These are phyloP conservation scores for Drosophila paramelanica DNA, from an alignment of 2,888 invertebrate genomes.

Conservation along the genomic window DNA sequence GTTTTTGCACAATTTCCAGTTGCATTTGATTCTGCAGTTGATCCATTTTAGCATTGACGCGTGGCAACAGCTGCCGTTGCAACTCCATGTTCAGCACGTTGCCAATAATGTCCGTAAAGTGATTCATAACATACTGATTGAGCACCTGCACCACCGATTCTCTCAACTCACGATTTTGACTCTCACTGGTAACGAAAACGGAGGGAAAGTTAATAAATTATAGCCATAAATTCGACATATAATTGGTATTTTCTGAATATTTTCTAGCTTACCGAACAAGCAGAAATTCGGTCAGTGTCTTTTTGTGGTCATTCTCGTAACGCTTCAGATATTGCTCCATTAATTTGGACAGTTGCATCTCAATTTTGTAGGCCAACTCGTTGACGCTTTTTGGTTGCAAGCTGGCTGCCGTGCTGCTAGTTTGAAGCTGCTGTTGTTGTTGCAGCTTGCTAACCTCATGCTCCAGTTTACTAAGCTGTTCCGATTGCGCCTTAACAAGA, in stretches of 20 bases:
- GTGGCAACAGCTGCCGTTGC: conserved; percentile 86
- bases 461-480: conserved; percentile 86
- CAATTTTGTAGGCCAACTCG: conserved; percentile 83
- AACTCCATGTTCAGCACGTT: conserved; percentile 87
- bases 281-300: conserved; percentile 82
- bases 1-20: conserved; percentile 90
- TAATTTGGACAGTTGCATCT: conserved; percentile 82
- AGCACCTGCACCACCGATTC: conserved; percentile 86
- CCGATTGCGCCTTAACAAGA: conserved; percentile 85
- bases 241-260: neutral
- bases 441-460: conserved; percentile 82
- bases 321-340: conserved; percentile 84
- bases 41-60: conserved; percentile 88
- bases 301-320: conserved; percentile 83
- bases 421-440: conserved; percentile 40
- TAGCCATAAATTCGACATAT: too few species aligned
- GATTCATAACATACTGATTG: conserved; percentile 86
- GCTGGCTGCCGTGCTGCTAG: conserved; percentile 50
- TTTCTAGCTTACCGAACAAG: conserved; percentile 73
- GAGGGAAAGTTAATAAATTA: too few species aligned
- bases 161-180: conserved; percentile 86
- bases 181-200: conserved; percentile 78
- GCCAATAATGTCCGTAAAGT: conserved; percentile 86
- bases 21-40: conserved; percentile 87
- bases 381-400: conserved; percentile 75